Evolutionary conservation across 2,113 vertebrate species (phyloP).

Genomic region (Chionodraco myersi): DNA sequence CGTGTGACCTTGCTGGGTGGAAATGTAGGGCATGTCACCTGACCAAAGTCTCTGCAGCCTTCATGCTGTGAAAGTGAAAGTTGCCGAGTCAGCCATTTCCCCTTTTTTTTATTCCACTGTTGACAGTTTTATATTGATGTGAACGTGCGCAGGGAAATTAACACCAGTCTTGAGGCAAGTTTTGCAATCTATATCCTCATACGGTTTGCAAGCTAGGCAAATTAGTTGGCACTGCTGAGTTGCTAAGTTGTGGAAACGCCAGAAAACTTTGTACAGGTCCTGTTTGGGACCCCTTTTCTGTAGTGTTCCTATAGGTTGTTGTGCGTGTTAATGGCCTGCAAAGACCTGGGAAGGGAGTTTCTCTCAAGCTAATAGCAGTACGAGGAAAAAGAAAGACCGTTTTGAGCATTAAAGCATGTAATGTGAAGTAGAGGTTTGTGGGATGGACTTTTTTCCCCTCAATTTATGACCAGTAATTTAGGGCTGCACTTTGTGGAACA

Average conservation of each 20-base stretch:
- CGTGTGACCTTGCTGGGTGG: constrained; percentile 36
- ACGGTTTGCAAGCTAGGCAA: not conserved
- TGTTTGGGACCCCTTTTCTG: not conserved
- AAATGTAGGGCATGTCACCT: constrained; percentile 59
- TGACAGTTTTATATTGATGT: not conserved
- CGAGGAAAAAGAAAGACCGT: too few species aligned
- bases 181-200: not conserved
- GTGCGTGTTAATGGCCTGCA: too few species aligned
- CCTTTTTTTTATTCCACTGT: not conserved
- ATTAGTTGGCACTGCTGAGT: not conserved
- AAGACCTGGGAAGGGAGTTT: too few species aligned
- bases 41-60: constrained; percentile 46
- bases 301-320: too few species aligned
- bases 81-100: constrained; percentile 12
- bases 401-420: too few species aligned
- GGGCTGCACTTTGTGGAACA: too few species aligned
- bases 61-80: constrained; percentile 1
- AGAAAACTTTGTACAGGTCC: too few species aligned
- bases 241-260: not conserved
- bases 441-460: too few species aligned
- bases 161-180: not conserved
- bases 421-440: too few species aligned
- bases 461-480: too few species aligned
- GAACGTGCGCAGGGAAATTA: constrained; percentile 15
- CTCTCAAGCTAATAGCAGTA: too few species aligned